A percentile compares a stretch with the other conserved stretches of the same genome.
phyloP scores from a whole-genome alignment of 2,888 invertebrate species.

The Leptarthrus brevirostris region DNA sequence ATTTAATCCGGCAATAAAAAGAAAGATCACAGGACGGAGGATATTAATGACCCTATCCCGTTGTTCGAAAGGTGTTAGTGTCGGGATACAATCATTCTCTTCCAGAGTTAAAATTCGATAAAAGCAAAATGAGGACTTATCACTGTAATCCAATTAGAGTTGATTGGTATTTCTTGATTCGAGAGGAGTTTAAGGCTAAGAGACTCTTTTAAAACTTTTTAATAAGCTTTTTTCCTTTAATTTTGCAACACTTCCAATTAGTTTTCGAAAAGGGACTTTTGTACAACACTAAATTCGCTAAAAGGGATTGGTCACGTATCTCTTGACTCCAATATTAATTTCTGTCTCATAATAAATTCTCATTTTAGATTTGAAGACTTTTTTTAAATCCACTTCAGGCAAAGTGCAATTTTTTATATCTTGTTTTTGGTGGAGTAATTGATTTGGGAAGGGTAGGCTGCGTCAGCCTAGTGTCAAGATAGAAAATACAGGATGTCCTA shows the following conservation, averaged over 20 bases:
- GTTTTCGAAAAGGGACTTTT: not conserved
- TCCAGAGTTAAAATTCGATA: constrained; percentile 22
- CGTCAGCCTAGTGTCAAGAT: too few species aligned
- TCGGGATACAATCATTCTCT: not conserved
- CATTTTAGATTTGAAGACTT: too few species aligned
- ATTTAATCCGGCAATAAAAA: constrained; percentile 49
- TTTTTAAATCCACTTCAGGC: too few species aligned
- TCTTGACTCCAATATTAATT: too few species aligned
- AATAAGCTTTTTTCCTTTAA: constrained; percentile 24
- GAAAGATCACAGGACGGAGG: constrained; percentile 45
- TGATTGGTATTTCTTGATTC: constrained; percentile 26
- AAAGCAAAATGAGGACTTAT: constrained; percentile 36
- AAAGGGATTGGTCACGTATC: constrained; percentile 14
- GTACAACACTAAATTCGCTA: too few species aligned
- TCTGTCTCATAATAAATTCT: constrained; percentile 7
- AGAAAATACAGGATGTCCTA: too few species aligned
- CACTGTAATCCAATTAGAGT: constrained; percentile 46
- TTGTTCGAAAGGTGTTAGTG: constrained; percentile 27
- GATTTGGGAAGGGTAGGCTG: too few species aligned
- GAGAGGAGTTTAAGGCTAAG: not conserved
- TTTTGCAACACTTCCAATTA: constrained; percentile 12
- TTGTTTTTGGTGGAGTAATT: too few species aligned
- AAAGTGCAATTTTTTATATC: too few species aligned
- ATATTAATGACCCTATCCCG: constrained; percentile 46
- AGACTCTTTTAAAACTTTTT: constrained; percentile 35